Percentiles rank a stretch among this genome's conserved stretches.
Conservation (phyloP, 2,113 vertebrate species). For the Chaetops frenatus region DNA sequence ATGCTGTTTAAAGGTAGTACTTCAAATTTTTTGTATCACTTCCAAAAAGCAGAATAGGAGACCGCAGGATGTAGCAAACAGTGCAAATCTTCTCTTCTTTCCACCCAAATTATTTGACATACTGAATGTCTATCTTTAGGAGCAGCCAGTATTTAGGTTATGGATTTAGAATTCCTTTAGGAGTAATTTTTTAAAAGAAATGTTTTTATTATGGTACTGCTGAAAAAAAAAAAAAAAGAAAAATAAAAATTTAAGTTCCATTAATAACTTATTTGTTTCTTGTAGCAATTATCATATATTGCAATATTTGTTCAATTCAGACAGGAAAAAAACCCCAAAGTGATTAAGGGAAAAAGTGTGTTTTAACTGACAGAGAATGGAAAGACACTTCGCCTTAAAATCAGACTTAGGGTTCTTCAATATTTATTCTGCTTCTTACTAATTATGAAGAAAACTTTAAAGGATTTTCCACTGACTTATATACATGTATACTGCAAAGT, state of each 20-base stretch:
- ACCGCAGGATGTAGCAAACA: neutral
- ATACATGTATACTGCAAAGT: neutral
- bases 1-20: neutral
- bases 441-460: neutral
- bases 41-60: neutral
- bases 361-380: neutral
- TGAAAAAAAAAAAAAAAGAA: neutral
- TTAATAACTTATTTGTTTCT: neutral
- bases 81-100: neutral
- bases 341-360: neutral
- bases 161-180: neutral
- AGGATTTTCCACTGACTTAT: neutral
- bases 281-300: neutral
- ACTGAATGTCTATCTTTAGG: neutral
- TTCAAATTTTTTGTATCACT: neutral
- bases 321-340: neutral
- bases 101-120: neutral
- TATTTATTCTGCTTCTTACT: neutral
- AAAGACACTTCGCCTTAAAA: neutral
- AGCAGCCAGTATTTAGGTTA: neutral
- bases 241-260: neutral
- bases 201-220: neutral
- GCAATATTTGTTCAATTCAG: neutral
- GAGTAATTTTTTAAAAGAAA: neutral
- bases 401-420: neutral